These are phyloP conservation scores for Zaprionus ghesquierei DNA, from an alignment of 1,140 invertebrate genomes.

Conservation along the genomic window DNA sequence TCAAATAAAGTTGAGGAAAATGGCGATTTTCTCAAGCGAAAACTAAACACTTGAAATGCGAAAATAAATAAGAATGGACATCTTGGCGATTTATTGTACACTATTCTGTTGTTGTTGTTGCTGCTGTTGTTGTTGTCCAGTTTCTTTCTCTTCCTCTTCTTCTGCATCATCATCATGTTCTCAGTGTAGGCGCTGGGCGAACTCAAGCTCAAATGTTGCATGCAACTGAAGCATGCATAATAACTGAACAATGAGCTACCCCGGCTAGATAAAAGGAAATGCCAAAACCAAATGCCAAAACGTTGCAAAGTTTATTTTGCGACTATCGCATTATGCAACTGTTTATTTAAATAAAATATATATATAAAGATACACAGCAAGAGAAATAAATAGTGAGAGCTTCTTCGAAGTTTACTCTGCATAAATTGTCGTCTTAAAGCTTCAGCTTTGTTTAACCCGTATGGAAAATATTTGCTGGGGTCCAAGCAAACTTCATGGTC, in stretches of 20 bases:
- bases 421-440: background rate
- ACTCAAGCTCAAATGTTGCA: conserved; percentile 65
- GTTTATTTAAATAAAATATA: background rate
- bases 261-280: conserved; percentile 9
- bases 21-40: conserved; percentile 79
- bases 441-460: background rate
- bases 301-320: background rate
- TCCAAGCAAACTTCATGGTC: too few relatives aligned
- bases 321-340: conserved; percentile 8
- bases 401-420: background rate
- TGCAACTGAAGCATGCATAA: conserved; percentile 71
- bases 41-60: conserved; percentile 78
- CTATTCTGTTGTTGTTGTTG: conserved; percentile 29
- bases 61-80: conserved; percentile 80
- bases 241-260: conserved; percentile 56
- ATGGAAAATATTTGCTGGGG: background rate
- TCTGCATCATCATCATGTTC: background rate
- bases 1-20: conserved; percentile 74
- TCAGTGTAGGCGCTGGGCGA: conserved; percentile 5
- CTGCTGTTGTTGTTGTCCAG: conserved; percentile 2
- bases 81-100: conserved; percentile 75
- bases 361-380: background rate
- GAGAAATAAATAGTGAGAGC: background rate
- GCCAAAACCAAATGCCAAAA: conserved; percentile 3
- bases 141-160: background rate